Base-by-base conservation (phyloP, 2,888 invertebrate genomes). In the Stenichneumon culpator region DNA sequence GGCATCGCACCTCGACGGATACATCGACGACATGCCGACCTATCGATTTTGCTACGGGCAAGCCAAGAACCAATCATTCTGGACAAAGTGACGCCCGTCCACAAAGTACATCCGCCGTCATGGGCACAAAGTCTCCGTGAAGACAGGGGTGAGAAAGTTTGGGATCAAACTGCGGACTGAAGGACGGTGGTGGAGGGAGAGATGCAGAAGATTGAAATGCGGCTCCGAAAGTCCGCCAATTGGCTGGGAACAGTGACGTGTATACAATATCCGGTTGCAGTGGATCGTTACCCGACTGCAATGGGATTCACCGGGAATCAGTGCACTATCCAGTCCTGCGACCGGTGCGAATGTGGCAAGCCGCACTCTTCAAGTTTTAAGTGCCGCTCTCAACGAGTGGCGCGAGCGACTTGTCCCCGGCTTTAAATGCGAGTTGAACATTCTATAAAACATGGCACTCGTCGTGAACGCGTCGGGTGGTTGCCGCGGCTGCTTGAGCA, bases 401-500 rank as follows among this genome's bases (percentile, higher is more conserved):
- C 74, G 67, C 74, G 36, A 60, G 73, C 44, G 65, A 79, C 80
- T 91, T 89, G 89, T 90, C 87, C 79, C 86, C 57, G 86, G 88
- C 90, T 91, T 88, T 89, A 91, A 90, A 89, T 87, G 89, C 88
- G 89, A 74, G 89, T 91, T 91, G 88, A 91, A 89, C 91, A 91
- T 92, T 90, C 90, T 90, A 90, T 90, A 90, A 90, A 92, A 92
- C 91, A 90, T 86, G 89, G 84, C 88, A 90, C 90, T 90, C 89
- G 87, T 88, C 86, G 87, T 88, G 88, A 87, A 83, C 80, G 77
- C 72, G 72, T 77, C 70, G 52, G 63, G 67, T 11, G 39, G 39
- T 67, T 28, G 63, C 39, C 39, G 67, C n/a, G 67, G 57, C 69
- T 68, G 78, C 84, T 88, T 79, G 85, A 89, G 89, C 87, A 86